phyloP scores from a whole-genome alignment of 92 coral and sea anemone genomes.

The Chrysogorgia sp. region DNA sequence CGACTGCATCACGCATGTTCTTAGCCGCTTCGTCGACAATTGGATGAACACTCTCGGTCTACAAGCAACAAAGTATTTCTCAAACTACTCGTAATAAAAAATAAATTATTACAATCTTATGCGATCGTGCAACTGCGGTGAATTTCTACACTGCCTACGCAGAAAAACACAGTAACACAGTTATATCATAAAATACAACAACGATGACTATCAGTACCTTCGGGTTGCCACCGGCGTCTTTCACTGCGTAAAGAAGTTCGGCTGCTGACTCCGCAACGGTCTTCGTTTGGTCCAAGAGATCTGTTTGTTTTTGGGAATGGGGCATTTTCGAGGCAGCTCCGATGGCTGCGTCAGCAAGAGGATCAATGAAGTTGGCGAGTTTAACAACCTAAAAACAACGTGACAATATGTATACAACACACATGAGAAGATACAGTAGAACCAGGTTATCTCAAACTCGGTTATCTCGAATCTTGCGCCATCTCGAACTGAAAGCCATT shows the following conservation, averaged over 20 bases:
- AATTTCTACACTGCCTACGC: too few relatives aligned
- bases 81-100: too few relatives aligned
- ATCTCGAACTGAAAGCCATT: too few relatives aligned
- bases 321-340: constrained; percentile 94
- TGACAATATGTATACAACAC: too few relatives aligned
- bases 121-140: too few relatives aligned
- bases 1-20: constrained; percentile 88
- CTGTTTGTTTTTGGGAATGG: constrained; percentile 82
- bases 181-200: too few relatives aligned
- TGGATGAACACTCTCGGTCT: constrained; percentile 84
- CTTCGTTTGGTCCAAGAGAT: constrained; percentile 92
- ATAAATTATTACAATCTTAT: too few relatives aligned
- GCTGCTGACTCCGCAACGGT: constrained; percentile 99
- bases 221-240: constrained; percentile 96
- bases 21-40: constrained; percentile 88
- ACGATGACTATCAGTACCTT: constrained; percentile 59
- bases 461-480: too few relatives aligned
- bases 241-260: constrained; percentile 87
- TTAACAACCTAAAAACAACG: constrained; percentile 78
- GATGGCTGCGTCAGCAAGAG: constrained; percentile 81
- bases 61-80: background rate
- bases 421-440: too few relatives aligned
- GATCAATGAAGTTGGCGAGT: constrained; percentile 85
- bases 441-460: too few relatives aligned
- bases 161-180: too few relatives aligned